Percentiles rank a stretch among this genome's conserved stretches.
phyloP scores from a whole-genome alignment of 35 echinoderm and acorn worm species.

The Ptychodera flava region DNA sequence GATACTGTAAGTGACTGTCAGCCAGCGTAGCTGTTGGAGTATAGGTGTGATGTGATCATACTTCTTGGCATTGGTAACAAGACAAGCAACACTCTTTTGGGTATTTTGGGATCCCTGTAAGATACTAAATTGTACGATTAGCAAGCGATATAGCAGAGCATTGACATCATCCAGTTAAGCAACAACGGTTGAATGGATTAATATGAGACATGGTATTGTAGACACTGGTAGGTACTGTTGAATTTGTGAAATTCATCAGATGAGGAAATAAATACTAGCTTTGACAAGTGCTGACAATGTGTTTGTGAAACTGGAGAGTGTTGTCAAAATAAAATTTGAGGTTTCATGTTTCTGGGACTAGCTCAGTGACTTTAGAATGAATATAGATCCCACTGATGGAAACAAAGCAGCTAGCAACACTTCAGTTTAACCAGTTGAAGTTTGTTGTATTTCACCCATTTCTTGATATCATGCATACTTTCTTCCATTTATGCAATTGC shows the following conservation, averaged over 20 bases:
- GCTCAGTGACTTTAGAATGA: no score
- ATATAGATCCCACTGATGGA: no score
- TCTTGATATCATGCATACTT: no score
- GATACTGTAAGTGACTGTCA: not conserved
- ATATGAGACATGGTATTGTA: not conserved
- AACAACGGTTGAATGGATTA: conserved; percentile 10
- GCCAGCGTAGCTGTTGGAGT: conserved; percentile 15
- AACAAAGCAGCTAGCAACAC: no score
- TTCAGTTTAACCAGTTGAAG: no score
- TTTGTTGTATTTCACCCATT: no score
- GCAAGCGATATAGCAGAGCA: not conserved
- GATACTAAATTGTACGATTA: no score
- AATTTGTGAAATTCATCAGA: not conserved
- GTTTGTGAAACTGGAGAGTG: no score
- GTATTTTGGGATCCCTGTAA: not conserved
- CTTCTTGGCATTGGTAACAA: not conserved
- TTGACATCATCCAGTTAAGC: not conserved
- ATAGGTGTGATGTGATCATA: conserved; percentile 7
- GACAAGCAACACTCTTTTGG: conserved; percentile 20
- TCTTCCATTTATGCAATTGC: no score
- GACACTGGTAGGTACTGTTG: not conserved
- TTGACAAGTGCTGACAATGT: no score
- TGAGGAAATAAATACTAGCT: not conserved
- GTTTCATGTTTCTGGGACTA: no score
- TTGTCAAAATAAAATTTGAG: no score